These are phyloP conservation scores for Chesias legatella DNA, from an alignment of 2,888 invertebrate genomes.

Conservation along the genomic window DNA sequence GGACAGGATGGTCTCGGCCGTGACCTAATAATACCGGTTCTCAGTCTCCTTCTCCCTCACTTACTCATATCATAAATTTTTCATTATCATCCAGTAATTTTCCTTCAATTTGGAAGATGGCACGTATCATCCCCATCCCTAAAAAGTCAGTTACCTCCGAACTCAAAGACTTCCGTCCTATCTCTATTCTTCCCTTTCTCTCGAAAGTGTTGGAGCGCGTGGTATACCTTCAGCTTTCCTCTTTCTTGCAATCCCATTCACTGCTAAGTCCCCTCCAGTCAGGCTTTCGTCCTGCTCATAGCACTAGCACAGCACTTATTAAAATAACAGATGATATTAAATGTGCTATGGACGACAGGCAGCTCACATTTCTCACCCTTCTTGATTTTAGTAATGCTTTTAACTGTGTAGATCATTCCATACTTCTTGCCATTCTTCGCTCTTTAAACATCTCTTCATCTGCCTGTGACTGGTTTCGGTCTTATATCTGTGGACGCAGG, in stretches of 20 bases:
- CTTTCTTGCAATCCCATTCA: not conserved
- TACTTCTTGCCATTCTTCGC: too few species aligned
- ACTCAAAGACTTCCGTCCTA: not conserved
- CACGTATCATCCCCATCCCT: not conserved
- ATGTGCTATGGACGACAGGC: too few species aligned
- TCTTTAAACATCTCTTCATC: too few species aligned
- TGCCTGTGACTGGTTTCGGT: too few species aligned
- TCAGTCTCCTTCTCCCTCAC: too few species aligned
- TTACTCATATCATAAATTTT: too few species aligned
- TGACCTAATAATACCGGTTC: not conserved
- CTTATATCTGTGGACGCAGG: not conserved
- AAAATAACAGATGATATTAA: slow-evolving; percentile 7
- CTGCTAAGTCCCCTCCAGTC: not conserved
- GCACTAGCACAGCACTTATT: slow-evolving; percentile 2
- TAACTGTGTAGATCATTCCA: too few species aligned
- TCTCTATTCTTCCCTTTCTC: slow-evolving; percentile 3
- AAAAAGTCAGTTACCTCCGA: slow-evolving; percentile 1
- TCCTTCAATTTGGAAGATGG: not conserved
- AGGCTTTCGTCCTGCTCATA: slow-evolving; percentile 1
- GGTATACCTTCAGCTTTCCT: not conserved
- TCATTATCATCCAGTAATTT: not conserved
- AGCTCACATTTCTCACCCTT: too few species aligned
- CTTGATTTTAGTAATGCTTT: too few species aligned
- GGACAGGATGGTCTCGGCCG: not conserved
- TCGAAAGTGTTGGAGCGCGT: not conserved